Evolutionary conservation across 2,113 vertebrate genomes (phyloP), one percentile per base, ranked within the genome.

Genomic region (Paradisaea rubra): DNA sequence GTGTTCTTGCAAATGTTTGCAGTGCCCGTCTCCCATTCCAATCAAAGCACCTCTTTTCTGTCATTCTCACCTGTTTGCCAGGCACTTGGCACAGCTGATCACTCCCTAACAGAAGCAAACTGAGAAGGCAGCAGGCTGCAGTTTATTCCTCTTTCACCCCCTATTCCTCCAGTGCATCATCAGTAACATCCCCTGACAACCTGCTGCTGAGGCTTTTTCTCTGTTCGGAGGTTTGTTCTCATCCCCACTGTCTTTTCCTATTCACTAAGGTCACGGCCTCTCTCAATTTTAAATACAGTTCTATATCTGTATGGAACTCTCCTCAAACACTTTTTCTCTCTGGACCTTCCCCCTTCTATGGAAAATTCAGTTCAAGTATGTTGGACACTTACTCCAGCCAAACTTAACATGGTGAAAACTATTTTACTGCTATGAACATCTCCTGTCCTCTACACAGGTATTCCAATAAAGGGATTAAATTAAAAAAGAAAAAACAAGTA

Each of bases 401-500:
- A 78, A 73, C 8, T 41, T 81, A 35, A 47, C 19, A 52, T 1
- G 3, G 8, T 61, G 44, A 82, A 56, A 81, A 53, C 18, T 27
- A 6, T 44, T 59, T 78, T 15, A 73, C 23, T 82, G 59, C 37
- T 81, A 6, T 44, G 15, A 65, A 81, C 14, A 20, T 49, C 23
- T 63, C 53, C 41, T 64, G 21, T 59, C 7, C 20, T 42, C 23
- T 39, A 42, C 11, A 50, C 0, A 53, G 7, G 4, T n/a, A 76
- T 64, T 50, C 66, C 77, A 86, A 54, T 50, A 15, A 4, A 53
- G 13, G 19, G 15, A 64, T 63, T 79, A 63, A 86, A 53, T 71
- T 61, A 18, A 57, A 79, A 69, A 31, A 6, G 2, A 50, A 41
- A 45, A 39, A 0, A 0, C 6, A 18, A 6, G 28, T 53, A 61